These are phyloP conservation scores for Uria lomvia DNA, from an alignment of 2,113 vertebrate species.

Conservation along the genomic window DNA sequence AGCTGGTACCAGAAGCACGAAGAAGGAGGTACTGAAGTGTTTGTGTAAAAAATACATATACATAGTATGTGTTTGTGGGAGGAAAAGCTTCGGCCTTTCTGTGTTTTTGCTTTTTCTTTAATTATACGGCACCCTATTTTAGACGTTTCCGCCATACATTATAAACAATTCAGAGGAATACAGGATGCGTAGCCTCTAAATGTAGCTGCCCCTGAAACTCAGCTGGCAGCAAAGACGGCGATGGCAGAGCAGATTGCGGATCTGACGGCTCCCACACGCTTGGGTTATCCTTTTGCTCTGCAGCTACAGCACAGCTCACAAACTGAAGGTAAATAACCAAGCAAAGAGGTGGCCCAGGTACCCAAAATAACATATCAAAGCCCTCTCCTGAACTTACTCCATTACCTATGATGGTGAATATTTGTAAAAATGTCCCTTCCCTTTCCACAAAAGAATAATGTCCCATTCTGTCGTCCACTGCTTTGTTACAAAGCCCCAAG, in stretches of 20 bases:
- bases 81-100: neutral
- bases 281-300: neutral
- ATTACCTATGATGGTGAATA: neutral
- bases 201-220: neutral
- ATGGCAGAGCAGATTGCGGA: neutral
- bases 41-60: neutral
- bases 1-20: neutral
- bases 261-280: neutral
- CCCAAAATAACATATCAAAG: neutral
- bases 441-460: neutral
- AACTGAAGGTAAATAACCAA: neutral
- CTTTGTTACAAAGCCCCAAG: neutral
- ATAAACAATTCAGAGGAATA: neutral
- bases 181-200: neutral
- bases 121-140: neutral
- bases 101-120: neutral
- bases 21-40: neutral
- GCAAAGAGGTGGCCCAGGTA: neutral
- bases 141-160: neutral
- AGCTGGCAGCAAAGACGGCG: neutral
- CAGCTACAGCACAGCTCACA: neutral
- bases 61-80: neutral
- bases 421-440: neutral
- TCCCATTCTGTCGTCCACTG: neutral
- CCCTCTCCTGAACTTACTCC: neutral